Evolutionary conservation across 1,140 invertebrate genomes (phyloP).

Genomic region (Planococcus citri): DNA sequence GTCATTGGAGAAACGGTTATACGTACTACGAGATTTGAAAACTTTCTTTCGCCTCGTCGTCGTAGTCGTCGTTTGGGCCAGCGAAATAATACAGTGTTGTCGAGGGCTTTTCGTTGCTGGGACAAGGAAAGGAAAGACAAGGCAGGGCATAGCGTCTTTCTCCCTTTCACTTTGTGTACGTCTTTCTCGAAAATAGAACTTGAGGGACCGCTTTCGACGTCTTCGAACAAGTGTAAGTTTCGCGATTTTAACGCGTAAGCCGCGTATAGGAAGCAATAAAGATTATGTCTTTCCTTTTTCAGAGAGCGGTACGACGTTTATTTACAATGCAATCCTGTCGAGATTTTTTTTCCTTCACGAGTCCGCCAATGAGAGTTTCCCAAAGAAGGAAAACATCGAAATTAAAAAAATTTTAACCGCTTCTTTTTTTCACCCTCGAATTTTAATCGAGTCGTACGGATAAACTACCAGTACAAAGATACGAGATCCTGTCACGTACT

Average conservation of each 20-base stretch:
- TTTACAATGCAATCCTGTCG: background rate
- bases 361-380: too few relatives aligned
- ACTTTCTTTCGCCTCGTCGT: background rate
- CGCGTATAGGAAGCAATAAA: slow-evolving; percentile 2
- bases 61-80: too few relatives aligned
- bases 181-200: background rate
- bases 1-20: background rate
- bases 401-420: too few relatives aligned
- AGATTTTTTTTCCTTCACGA: background rate
- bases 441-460: too few relatives aligned
- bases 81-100: background rate
- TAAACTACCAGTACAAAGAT: too few relatives aligned
- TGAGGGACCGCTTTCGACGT: slow-evolving; percentile 1
- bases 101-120: too few relatives aligned
- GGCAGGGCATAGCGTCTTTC: too few relatives aligned
- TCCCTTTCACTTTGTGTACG: background rate
- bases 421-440: too few relatives aligned
- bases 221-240: background rate
- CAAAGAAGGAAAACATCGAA: too few relatives aligned
- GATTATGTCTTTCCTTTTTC: background rate
- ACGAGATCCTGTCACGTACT: too few relatives aligned
- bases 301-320: background rate
- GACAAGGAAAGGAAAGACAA: too few relatives aligned
- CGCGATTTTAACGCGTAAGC: background rate
- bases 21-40: slow-evolving; percentile 1